Base-by-base conservation (phyloP, 2,113 vertebrate genomes). In the Labeo catla region DNA sequence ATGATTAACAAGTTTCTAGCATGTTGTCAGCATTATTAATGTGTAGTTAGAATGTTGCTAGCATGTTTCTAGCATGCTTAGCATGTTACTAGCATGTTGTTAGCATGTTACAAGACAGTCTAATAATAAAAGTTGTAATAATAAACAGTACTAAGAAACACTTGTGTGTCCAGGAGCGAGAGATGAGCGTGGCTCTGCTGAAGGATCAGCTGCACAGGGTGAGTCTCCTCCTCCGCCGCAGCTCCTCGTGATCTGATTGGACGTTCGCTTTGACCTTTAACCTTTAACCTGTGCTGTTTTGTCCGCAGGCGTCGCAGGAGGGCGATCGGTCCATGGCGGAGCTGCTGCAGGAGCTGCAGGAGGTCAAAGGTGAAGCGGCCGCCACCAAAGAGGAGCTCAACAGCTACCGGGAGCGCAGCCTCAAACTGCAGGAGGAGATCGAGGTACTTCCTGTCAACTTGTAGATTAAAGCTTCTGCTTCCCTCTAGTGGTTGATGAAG, bases 171-270 rank as follows among this genome's bases (percentile, higher is more conserved):
- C 90, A 99, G 97, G 94, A 96, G 84, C 96, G 96, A 92, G 96
- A 97, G 92, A 91, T 91, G 91, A 95, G 90, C 88, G 92, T 97
- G 6, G 85, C 89, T 83, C 91, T 89, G 78, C 94, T 98, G 79
- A 95, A 96, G 92, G 95, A 93, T 88, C 95, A 97, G 68, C 91
- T 97, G 80, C 89, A 87, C 83, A 87, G 93, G 91, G 95, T 96
- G 89, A 96, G 92, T 76, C 19, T 76, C 79, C 19, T 76, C 79
- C 89, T 90, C 34, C 87, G 83, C 74, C 79, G 52, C 1, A 47
- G 49, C 59, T 50, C 7, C 12, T 1, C 16, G 23, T 45, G 28
- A 10, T 11, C 28, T 50, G 63, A 76, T 8, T 16, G 19, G 28
- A 63, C 91, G 16, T n/a, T 21, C 16, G 4, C 43, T 15, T 47